Percentiles rank a stretch among this genome's conserved stretches.
phyloP scores from a whole-genome alignment of 2,888 invertebrate genomes.

The Macrophya annulata region DNA sequence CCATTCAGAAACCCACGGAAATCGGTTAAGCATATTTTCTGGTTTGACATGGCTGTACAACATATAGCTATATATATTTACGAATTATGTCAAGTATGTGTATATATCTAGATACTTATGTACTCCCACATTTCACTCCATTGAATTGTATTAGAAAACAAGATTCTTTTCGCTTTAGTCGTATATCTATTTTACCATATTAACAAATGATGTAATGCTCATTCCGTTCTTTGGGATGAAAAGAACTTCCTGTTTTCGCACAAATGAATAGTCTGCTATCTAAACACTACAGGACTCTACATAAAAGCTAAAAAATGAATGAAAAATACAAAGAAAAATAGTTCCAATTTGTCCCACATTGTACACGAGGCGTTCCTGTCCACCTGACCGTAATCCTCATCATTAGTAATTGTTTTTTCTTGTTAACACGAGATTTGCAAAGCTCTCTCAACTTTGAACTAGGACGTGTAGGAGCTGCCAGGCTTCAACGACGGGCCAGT shows the following conservation, averaged over 20 bases:
- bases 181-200: neutral
- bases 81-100: neutral
- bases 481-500: too few species aligned
- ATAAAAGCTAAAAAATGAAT: neutral
- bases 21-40: neutral
- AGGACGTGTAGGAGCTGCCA: too few species aligned
- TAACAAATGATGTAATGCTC: neutral
- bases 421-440: too few species aligned
- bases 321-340: neutral
- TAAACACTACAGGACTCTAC: too few species aligned
- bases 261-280: too few species aligned
- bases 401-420: too few species aligned
- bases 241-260: neutral
- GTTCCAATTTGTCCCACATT: neutral
- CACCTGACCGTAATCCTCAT: too few species aligned
- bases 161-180: neutral
- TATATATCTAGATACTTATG: neutral
- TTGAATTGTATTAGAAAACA: neutral
- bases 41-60: neutral
- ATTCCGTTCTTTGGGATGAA: neutral
- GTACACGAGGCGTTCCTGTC: neutral
- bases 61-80: neutral
- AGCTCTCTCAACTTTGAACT: too few species aligned
- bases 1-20: constrained; percentile 13
- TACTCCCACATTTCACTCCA: constrained; percentile 14